Conservation (phyloP, 2,113 vertebrate genomes). For the Ophiodon elongatus region DNA sequence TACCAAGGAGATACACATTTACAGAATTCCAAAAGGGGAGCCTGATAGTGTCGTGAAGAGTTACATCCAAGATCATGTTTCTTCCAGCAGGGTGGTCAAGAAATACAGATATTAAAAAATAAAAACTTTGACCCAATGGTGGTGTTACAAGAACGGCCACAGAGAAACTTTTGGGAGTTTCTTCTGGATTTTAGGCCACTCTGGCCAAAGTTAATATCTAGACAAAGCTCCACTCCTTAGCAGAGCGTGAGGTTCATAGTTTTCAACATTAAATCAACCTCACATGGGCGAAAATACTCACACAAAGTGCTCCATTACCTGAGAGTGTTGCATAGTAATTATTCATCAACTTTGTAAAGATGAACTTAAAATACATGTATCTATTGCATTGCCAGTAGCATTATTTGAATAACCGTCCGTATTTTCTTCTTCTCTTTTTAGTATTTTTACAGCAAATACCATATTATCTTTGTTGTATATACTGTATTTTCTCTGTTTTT, state of each 20-base stretch:
- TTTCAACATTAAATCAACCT: background rate
- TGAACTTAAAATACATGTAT: background rate
- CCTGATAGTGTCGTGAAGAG: background rate
- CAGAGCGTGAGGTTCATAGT: background rate
- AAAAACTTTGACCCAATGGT: background rate
- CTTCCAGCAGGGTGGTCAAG: background rate
- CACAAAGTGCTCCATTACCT: background rate
- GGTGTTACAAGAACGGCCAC: background rate
- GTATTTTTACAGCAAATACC: conserved; percentile 14
- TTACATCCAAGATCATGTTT: background rate
- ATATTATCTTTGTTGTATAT: background rate
- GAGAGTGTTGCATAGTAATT: background rate
- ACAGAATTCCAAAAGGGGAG: background rate
- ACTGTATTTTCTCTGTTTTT: background rate
- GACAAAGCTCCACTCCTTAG: background rate
- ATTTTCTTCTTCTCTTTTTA: background rate
- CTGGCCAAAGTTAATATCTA: background rate
- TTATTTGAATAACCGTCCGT: background rate
- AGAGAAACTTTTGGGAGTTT: background rate
- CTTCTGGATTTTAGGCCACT: background rate
- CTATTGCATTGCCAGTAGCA: background rate
- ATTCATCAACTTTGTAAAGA: background rate
- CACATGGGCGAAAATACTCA: background rate
- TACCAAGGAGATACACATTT: background rate
- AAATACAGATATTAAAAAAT: background rate